Conservation (phyloP, 2,797 vertebrate genomes). For the Hephaestus fuliginosus region DNA sequence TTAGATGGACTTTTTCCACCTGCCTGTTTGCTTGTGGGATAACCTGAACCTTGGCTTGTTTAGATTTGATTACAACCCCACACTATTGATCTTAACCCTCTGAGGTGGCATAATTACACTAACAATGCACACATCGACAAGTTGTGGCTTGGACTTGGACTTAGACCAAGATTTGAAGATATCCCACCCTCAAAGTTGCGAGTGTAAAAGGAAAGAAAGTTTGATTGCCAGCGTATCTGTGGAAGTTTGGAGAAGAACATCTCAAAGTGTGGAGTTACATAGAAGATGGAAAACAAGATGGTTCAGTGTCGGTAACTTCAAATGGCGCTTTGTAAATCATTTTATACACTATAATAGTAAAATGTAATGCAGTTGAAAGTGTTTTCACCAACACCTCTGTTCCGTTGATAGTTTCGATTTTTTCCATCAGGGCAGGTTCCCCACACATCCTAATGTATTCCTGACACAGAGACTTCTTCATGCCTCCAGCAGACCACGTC, state of each 20-base stretch:
- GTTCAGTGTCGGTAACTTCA: background rate
- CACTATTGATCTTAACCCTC: constrained; percentile 9
- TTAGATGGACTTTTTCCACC: background rate
- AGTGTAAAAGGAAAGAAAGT: background rate
- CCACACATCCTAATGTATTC: background rate
- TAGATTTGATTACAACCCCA: background rate
- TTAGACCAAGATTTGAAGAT: background rate
- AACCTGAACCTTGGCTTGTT: background rate
- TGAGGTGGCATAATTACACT: background rate
- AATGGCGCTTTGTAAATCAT: background rate
- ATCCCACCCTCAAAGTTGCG: background rate
- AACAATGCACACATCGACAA: too few relatives aligned
- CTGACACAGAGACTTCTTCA: background rate
- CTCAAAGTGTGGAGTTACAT: background rate
- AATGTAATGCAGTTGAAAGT: background rate
- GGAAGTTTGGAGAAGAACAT: background rate
- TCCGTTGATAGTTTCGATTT: background rate
- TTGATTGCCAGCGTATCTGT: background rate
- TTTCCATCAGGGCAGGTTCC: background rate
- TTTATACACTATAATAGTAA: background rate
- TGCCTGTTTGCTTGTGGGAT: too few relatives aligned
- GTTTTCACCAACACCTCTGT: background rate
- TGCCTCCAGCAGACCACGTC: too few relatives aligned
- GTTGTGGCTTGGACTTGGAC: background rate
- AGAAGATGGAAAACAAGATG: background rate